Base-by-base conservation (phyloP, 2,797 vertebrate species). In the Decapterus maruadsi region DNA sequence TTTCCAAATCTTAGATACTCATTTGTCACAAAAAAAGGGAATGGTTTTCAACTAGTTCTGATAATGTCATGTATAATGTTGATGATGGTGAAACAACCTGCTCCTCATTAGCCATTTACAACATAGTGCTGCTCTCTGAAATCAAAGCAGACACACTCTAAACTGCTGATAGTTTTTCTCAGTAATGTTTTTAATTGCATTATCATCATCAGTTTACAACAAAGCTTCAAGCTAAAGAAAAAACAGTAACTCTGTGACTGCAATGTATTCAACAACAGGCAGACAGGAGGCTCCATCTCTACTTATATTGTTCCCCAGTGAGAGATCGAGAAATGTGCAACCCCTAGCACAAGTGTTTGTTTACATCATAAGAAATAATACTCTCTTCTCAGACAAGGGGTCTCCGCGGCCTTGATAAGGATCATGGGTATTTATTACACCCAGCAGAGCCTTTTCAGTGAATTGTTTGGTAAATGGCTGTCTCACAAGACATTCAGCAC, bases 341-440 rank as follows among this genome's bases (percentile, higher is more conserved):
- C 59, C 43, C 2, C 22, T 53, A 53, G 80, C 77, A 62, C 72
- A 74, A 88, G 78, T 82, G 88, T 92, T 92, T 93, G 89, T 92
- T 93, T 90, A 89, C 87, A 87, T 86, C 82, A 69, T 70, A 61
- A 81, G 80, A 85, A 87, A 89, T 87, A 80, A 85, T 68, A 56
- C 78, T 72, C 73, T 56, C 58, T 58, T 50, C 63, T 72, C 80
- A 78, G 85, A 83, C 80, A 71, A 87, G 83, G 77, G 72, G 88
- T 88, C 90, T 90, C 90, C 12, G 53, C 0, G 61, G 89, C 72
- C 80, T 78, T 65, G 87, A 92, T 88, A 87, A 90, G 84, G 84
- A 92, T 87, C 75, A 38, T 64, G 78, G 80, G 77, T 92, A 91
- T 93, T 91, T 91, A 93, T 91, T 81, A 83, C 77, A 83, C 90